phyloP scores from a whole-genome alignment of 2,797 vertebrate species.

The Sarcoramphus papa region DNA sequence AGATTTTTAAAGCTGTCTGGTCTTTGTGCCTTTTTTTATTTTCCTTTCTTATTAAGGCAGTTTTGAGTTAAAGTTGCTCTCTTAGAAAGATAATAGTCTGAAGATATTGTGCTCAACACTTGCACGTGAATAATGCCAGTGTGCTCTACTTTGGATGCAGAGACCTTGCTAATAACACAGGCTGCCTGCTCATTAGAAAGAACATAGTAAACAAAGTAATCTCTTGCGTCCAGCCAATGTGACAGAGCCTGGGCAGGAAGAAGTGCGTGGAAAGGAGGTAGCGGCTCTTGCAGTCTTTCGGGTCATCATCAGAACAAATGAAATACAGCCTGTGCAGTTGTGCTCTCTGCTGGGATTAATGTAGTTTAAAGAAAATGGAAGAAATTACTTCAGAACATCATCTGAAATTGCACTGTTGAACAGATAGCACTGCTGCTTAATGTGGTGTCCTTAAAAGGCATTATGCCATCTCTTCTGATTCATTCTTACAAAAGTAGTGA shows the following conservation, averaged over 20 bases:
- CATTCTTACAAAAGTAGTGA: background rate
- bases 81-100: background rate
- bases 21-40: background rate
- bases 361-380: constrained; percentile 42
- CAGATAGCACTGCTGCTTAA: background rate
- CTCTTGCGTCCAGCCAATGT: background rate
- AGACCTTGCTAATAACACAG: background rate
- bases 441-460: background rate
- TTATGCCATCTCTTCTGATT: constrained; percentile 23
- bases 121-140: background rate
- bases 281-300: background rate
- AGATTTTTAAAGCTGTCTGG: background rate
- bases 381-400: constrained; percentile 37
- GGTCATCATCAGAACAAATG: background rate
- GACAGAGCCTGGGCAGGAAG: background rate
- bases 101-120: background rate
- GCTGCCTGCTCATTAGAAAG: background rate
- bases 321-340: background rate
- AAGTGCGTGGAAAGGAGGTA: background rate
- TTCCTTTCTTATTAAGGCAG: background rate
- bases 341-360: constrained; percentile 33
- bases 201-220: background rate
- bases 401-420: constrained; percentile 12
- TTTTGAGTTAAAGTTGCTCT: background rate
- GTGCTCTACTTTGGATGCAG: background rate